Base-by-base conservation (phyloP, 2,113 vertebrate genomes). In the Lampris incognitus region DNA sequence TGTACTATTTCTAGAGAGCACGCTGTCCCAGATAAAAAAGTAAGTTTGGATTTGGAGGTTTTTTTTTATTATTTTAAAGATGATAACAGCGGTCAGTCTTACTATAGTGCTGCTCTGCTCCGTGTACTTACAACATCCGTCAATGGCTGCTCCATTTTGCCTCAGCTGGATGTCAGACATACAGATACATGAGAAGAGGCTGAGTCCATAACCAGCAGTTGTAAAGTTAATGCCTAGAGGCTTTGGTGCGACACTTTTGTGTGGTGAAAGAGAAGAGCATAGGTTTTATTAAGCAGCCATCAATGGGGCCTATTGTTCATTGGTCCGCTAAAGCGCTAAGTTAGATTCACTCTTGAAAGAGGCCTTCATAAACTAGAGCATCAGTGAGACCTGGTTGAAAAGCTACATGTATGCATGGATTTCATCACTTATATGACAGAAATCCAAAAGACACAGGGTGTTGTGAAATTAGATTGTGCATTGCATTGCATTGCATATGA, bases 291-390 rank as follows among this genome's bases (percentile, higher is more conserved):
- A 68, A 78, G 49, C 57, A n/a, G 40, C 41, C 80, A 75, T 88
- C 85, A 90, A 81, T 92, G 85, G 74, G 79, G 36, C 11, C 82
- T 9, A 50, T 87, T 91, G 87, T 91, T 44, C 62, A 42, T 42
- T 52, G n/a, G 50, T 10, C 54, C 24, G 24, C 24, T 24, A 24
- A 24, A 24, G 24, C 24, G 24, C 24, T 24, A 24, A 24, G 24
- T 24, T 24, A 24, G 24, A 24, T 24, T 24, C 24, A 24, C 24
- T 24, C 24, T 24, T 76, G 56, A 55, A 63, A 52, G 66, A 49
- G 50, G 72, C 10, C 51, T 41, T 63, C 48, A 24, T 68, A 6
- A 56, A 54, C 39, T 46, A 67, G 66, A 39, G 48, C 11, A 9
- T 2, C 41, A 62, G 44, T 55, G 11, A 55, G 10, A n/a, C 24